Percentiles rank a stretch among this genome's conserved stretches.
These are phyloP conservation scores for Scaptomyza polygonia DNA, from an alignment of 2,888 invertebrate genomes.

Conservation along the genomic window DNA sequence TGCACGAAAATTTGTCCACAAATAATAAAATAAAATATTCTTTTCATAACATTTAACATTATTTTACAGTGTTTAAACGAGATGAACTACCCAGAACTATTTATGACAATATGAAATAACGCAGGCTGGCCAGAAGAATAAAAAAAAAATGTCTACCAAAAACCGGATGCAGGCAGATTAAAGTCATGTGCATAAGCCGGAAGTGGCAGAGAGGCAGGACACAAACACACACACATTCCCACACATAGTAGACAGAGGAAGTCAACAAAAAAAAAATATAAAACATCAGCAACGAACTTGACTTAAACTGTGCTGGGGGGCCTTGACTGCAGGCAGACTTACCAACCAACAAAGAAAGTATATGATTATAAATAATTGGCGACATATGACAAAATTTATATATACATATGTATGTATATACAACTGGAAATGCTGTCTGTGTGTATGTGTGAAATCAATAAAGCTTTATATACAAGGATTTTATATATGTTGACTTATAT, in stretches of 20 bases:
- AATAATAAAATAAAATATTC: too few relatives aligned
- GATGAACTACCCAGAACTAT: conserved; percentile 14
- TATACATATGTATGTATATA: too few relatives aligned
- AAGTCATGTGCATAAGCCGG: conserved; percentile 79
- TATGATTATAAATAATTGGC: conserved; percentile 47
- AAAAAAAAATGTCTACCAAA: conserved; percentile 16
- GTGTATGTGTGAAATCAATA: conserved; percentile 47
- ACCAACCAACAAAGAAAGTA: conserved; percentile 13
- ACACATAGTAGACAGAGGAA: not conserved
- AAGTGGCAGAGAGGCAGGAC: conserved; percentile 53
- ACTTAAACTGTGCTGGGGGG: conserved; percentile 21
- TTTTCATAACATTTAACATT: not conserved
- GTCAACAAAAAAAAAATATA: conserved; percentile 47
- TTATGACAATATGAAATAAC: conserved; percentile 77
- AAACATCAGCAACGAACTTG: conserved; percentile 40
- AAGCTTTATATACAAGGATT: conserved; percentile 26
- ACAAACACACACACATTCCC: conserved; percentile 14
- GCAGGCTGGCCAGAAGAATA: conserved; percentile 38
- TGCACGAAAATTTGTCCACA: too few relatives aligned
- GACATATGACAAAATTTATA: conserved; percentile 36
- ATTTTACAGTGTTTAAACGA: conserved; percentile 35
- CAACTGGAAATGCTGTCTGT: not conserved
- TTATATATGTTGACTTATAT: not conserved
- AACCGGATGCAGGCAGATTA: conserved; percentile 69
- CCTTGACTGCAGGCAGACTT: not conserved